phyloP scores from a whole-genome alignment of 2,113 vertebrate species.

The Meriones unguiculatus region DNA sequence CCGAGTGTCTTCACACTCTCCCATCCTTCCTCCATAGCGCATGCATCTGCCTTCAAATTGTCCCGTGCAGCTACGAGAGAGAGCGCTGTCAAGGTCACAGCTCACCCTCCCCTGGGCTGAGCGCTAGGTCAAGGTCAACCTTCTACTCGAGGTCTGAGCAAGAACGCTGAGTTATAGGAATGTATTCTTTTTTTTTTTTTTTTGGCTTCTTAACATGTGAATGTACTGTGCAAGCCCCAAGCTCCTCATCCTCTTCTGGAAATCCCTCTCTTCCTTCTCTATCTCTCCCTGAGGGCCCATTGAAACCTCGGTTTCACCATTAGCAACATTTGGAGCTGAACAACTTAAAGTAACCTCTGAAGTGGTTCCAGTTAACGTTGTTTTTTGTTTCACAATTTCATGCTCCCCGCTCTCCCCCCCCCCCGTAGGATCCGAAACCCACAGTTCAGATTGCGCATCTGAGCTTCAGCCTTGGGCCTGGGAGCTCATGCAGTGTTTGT shows the following conservation, averaged over 20 bases:
- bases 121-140: no score
- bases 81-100: no score
- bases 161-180: no score
- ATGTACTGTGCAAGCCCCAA: background rate
- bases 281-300: conserved; percentile 45
- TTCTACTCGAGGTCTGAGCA: no score
- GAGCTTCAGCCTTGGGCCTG: background rate
- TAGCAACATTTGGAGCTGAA: background rate
- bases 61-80: background rate
- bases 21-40: background rate
- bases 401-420: background rate
- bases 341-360: background rate
- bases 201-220: background rate
- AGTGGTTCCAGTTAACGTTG: conserved; percentile 38
- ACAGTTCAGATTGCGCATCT: conserved; percentile 24
- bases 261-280: background rate
- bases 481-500: conserved; percentile 10
- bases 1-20: no score
- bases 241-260: conserved; percentile 43
- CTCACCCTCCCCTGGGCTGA: no score
- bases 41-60: background rate
- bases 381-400: conserved; percentile 49
- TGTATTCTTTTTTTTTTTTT: no score
- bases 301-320: conserved; percentile 37
- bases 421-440: conserved; percentile 29